phyloP scores from a whole-genome alignment of 1,140 invertebrate genomes.

The Drosophila ambigua region DNA sequence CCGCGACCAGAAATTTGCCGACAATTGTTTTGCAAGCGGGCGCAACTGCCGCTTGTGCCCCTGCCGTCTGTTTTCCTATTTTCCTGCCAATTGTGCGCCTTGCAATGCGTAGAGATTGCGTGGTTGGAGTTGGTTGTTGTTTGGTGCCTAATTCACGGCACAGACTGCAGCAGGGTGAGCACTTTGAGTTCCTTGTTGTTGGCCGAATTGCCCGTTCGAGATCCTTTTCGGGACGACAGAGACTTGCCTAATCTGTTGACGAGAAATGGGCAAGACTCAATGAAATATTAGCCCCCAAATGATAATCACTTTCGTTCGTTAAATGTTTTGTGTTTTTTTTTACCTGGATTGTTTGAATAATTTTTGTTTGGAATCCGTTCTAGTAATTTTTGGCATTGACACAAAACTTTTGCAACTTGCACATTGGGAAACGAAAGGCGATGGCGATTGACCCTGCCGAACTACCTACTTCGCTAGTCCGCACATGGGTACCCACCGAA shows the following conservation, averaged over 20 bases:
- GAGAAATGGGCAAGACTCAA: not conserved
- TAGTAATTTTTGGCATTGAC: constrained; percentile 81
- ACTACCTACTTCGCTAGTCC: too few relatives aligned
- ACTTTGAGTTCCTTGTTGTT: constrained; percentile 90
- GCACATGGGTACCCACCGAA: too few relatives aligned
- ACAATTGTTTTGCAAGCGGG: constrained; percentile 76
- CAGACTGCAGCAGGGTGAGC: constrained; percentile 90
- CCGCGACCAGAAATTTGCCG: constrained; percentile 58
- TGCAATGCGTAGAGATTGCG: constrained; percentile 5
- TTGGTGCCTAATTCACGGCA: constrained; percentile 85
- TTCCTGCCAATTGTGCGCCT: constrained; percentile 34
- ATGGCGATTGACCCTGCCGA: too few relatives aligned
- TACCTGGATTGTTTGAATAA: constrained; percentile 69
- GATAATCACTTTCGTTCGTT: not conserved
- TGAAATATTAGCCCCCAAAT: not conserved
- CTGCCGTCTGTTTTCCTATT: constrained; percentile 4
- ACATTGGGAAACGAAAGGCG: too few relatives aligned
- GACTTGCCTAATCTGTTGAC: constrained; percentile 87
- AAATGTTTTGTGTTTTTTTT: not conserved
- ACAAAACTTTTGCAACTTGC: constrained; percentile 76
- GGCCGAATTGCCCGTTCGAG: constrained; percentile 88
- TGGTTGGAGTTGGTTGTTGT: constrained; percentile 7
- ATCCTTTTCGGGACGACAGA: constrained; percentile 88
- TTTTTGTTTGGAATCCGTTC: constrained; percentile 65
- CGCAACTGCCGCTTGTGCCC: constrained; percentile 42